phyloP scores from a whole-genome alignment of 2,888 invertebrate species.

The Copidosoma aretas region DNA sequence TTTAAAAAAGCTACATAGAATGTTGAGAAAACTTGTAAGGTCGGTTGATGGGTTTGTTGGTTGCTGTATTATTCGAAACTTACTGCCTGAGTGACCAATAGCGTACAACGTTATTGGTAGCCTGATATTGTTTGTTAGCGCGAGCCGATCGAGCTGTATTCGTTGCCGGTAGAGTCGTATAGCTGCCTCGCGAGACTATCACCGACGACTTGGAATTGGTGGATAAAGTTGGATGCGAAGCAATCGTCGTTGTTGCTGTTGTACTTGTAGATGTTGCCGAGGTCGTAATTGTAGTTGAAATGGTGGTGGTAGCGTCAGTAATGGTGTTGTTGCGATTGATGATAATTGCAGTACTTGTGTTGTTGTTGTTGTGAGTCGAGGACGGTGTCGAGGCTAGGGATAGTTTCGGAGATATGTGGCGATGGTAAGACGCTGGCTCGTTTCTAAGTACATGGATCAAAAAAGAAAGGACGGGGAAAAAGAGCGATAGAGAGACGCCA shows the following conservation, averaged over 20 bases:
- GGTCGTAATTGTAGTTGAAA: slow-evolving; percentile 6
- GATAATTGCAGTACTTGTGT: slow-evolving; percentile 30
- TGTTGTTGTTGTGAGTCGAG: slow-evolving; percentile 33
- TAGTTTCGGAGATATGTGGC: slow-evolving; percentile 28
- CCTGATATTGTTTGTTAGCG: slow-evolving; percentile 22
- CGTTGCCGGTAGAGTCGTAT: slow-evolving; percentile 24
- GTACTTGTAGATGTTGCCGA: slow-evolving; percentile 6
- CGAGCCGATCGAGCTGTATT: slow-evolving; percentile 18
- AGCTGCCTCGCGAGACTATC: slow-evolving; percentile 9
- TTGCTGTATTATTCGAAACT: slow-evolving; percentile 17
- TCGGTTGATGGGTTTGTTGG: slow-evolving; percentile 2
- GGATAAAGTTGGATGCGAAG: slow-evolving; percentile 25
- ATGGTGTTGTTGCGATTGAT: slow-evolving; percentile 13
- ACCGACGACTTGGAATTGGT: slow-evolving; percentile 27
- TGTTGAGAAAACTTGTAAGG: background rate
- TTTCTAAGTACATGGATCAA: slow-evolving; percentile 33
- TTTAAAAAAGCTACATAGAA: background rate
- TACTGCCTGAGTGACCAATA: slow-evolving; percentile 44
- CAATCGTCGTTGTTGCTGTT: background rate
- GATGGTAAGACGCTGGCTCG: slow-evolving; percentile 31
- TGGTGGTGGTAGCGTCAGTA: background rate
- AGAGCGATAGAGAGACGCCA: background rate
- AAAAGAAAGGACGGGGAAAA: slow-evolving; percentile 12
- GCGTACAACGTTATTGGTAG: slow-evolving; percentile 47
- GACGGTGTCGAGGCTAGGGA: slow-evolving; percentile 16